Percentiles rank a stretch among this genome's conserved stretches.
Evolutionary conservation across 1,140 invertebrate species (phyloP).

Genomic region (Nomia melanderi): DNA sequence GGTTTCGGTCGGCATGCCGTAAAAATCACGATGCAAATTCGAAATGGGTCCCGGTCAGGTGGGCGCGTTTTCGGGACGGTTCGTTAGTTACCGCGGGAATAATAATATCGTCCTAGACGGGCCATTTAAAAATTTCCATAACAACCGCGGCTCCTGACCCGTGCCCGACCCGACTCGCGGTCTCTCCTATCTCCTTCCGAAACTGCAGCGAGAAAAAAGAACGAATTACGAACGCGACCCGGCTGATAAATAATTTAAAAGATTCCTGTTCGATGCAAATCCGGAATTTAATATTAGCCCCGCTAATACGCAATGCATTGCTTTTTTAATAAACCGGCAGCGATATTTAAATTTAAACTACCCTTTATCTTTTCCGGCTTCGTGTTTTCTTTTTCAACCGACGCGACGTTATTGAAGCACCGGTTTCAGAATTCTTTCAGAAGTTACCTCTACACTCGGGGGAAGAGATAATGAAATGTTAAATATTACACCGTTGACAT

Average conservation of each 20-base stretch:
- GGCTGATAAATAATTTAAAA: background rate
- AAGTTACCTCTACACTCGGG: too few species aligned
- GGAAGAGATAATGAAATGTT: too few species aligned
- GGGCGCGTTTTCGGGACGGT: constrained; percentile 12
- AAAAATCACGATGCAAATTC: constrained; percentile 45
- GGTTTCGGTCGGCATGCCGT: constrained; percentile 25
- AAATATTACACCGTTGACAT: too few species aligned
- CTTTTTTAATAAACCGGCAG: background rate
- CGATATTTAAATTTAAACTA: background rate
- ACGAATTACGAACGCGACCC: background rate
- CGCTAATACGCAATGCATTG: background rate
- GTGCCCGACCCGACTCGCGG: too few species aligned
- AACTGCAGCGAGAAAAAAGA: background rate
- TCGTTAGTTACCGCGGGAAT: constrained; percentile 23
- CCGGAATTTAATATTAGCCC: background rate
- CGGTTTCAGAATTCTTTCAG: too few species aligned
- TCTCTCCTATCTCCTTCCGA: background rate
- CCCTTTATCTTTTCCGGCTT: background rate
- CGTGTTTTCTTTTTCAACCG: too few species aligned
- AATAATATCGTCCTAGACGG: constrained; percentile 12
- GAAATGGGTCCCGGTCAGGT: background rate
- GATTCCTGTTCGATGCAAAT: background rate
- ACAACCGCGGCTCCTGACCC: constrained; percentile 13
- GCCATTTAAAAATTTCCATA: constrained; percentile 38
- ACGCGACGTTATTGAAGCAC: too few species aligned